These are phyloP conservation scores for Idaea aversata DNA, from an alignment of 2,888 invertebrate genomes.

Conservation along the genomic window DNA sequence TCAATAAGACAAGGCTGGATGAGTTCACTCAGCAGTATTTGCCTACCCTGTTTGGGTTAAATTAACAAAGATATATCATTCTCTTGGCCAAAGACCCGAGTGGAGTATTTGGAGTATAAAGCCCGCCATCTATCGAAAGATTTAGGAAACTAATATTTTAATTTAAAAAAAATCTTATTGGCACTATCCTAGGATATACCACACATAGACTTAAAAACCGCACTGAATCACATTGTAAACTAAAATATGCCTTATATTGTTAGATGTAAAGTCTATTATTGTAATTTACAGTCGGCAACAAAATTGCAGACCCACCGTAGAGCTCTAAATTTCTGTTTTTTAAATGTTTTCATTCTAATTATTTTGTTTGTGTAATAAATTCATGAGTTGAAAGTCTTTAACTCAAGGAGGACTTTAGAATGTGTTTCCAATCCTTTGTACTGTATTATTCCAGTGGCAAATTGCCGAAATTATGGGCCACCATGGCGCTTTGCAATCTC, in stretches of 20 bases:
- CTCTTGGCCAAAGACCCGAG: too few relatives aligned
- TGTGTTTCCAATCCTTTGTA: too few relatives aligned
- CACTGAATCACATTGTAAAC: constrained; percentile 15
- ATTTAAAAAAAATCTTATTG: not conserved
- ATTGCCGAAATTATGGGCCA: too few relatives aligned
- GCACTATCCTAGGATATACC: not conserved
- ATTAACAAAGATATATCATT: too few relatives aligned
- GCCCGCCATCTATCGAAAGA: not conserved
- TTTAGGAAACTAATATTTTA: not conserved
- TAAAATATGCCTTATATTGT: constrained; percentile 1
- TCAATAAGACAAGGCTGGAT: too few relatives aligned
- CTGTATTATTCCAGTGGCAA: too few relatives aligned
- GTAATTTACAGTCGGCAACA: constrained; percentile 11
- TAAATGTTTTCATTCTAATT: not conserved
- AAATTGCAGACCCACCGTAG: not conserved
- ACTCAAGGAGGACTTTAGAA: too few relatives aligned
- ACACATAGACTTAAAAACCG: not conserved
- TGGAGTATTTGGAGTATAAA: too few relatives aligned
- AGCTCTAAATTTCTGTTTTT: not conserved
- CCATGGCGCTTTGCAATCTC: too few relatives aligned
- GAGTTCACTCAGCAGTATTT: too few relatives aligned
- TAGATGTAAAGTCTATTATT: not conserved
- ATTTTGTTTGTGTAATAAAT: not conserved
- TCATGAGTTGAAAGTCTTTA: too few relatives aligned
- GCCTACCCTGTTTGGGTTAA: too few relatives aligned